Base-by-base conservation (phyloP, 2,888 invertebrate species). In the Protophormia terraenovae region DNA sequence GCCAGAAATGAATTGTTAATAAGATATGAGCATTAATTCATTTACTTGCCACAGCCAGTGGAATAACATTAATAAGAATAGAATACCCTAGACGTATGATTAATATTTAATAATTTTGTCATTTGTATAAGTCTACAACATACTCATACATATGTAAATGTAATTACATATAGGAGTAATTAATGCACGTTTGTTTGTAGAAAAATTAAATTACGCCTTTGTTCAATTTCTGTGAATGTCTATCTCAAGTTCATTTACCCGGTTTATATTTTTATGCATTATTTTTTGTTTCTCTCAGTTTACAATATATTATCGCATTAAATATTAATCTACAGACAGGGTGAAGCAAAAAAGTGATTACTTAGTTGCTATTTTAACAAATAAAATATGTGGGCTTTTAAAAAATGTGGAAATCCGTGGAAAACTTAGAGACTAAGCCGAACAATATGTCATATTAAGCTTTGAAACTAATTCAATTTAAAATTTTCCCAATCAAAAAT, bases 61-160 rank as follows among this genome's bases (percentile, higher is more conserved):
- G 29, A 67, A 10, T 47, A 16, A 67, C 16, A 32, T 29, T 29
- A 19, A 67, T 35, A 35, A 19, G 16, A 60, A 60, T 35, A 27
- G 19, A 47, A 24, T 14, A 29, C 47, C 29, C 27, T 12, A 67
- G 66, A 67, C 47, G 29, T 47, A 47, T 67, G 66, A 67, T 47
- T 67, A 47, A 67, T 67, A 19, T 19, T 16, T 29, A 45, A 29
- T 47, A 67, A 67, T 45, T 66, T 41, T 67, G 45, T 67, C 45
- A 67, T 67, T 67, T 67, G 66, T 47, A 16, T 67, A 7, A 64
- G n/a, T 24, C 5, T n/a, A 16, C 16, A 8, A 27, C 8, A 27
- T 24, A 41, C n/a, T 2, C n/a, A 24, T 12, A 2, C 19, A 62
- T 19, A 38, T 35, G 19, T 19, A 16, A 16, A 16, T 60, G 19